Percentiles rank a stretch among this genome's conserved stretches.
Conservation (phyloP, 2,888 invertebrate genomes). For the Rhaphigaster nebulosa region DNA sequence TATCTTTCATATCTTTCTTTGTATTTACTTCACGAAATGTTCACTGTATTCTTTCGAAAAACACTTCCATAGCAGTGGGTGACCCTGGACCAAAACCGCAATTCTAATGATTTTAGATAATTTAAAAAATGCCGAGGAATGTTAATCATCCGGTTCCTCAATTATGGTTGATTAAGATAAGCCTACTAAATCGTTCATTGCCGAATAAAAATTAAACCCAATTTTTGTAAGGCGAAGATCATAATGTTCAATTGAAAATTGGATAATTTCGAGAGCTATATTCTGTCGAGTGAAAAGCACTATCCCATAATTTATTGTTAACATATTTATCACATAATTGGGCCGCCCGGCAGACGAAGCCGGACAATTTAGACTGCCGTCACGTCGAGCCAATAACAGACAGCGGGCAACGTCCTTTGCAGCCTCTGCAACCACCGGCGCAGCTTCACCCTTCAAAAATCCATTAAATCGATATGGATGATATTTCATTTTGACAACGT, state of each 20-base stretch:
- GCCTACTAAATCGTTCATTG: background rate
- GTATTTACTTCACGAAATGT: no score
- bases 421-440: background rate
- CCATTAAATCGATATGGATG: background rate
- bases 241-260: background rate
- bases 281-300: background rate
- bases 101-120: no score
- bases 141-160: no score
- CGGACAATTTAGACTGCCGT: background rate
- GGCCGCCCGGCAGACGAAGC: background rate
- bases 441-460: background rate
- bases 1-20: no score
- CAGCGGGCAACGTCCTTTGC: background rate
- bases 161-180: no score
- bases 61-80: no score
- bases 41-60: no score
- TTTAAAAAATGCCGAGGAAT: no score
- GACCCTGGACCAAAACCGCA: no score
- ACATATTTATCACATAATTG: slow-evolving; percentile 4
- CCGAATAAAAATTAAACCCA: background rate
- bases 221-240: background rate
- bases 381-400: slow-evolving; percentile 2
- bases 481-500: background rate
- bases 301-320: background rate
- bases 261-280: background rate